Evolutionary conservation across 2,797 vertebrate species (phyloP).

Genomic region (Xenopus petersii): DNA sequence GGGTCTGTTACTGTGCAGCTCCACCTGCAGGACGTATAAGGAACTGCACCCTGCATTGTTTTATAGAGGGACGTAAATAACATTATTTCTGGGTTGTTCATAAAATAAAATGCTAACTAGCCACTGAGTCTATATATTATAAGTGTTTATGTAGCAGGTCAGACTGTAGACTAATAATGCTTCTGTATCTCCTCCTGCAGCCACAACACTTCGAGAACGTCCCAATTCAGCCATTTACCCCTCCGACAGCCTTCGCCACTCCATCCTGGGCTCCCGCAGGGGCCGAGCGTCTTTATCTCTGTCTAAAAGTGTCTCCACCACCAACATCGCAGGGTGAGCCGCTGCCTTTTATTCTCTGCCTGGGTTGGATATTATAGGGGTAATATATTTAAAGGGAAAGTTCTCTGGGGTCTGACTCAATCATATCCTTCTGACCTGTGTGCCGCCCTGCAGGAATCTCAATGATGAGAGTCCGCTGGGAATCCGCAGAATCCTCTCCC

Average conservation of each 20-base stretch:
- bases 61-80: no score
- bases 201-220: conserved; percentile 72
- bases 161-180: no score
- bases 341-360: no score
- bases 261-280: conserved; percentile 79
- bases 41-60: background rate
- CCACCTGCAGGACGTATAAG: background rate
- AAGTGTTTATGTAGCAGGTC: no score
- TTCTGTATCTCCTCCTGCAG: conserved; percentile 51
- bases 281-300: conserved; percentile 77
- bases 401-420: no score
- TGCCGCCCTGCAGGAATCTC: conserved; percentile 67
- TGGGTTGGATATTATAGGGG: no score
- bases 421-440: background rate
- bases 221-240: conserved; percentile 87
- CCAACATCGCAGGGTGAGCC: conserved; percentile 86
- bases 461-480: conserved; percentile 84
- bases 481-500: conserved; percentile 85
- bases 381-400: no score
- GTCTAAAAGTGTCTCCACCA: conserved; percentile 92
- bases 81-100: no score
- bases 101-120: no score
- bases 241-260: conserved; percentile 81
- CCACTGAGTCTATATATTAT: no score
- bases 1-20: background rate